Evolutionary conservation across 2,797 vertebrate genomes (phyloP).

Genomic region (Gallinago nigripennis): DNA sequence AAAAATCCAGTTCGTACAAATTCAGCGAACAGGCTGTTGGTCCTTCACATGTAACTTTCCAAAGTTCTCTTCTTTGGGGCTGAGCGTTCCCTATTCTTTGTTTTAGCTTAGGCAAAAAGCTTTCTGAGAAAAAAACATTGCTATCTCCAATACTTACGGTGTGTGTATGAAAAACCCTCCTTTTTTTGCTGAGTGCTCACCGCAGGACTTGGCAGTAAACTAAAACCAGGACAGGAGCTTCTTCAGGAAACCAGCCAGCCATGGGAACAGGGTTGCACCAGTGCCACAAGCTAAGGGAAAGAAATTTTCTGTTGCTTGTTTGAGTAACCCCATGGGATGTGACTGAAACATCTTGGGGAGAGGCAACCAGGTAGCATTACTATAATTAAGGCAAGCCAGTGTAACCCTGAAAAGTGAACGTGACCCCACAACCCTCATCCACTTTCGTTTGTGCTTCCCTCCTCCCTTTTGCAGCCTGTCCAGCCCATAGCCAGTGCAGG

Average conservation of each 20-base stretch:
- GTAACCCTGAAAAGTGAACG: neutral
- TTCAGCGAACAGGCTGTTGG: neutral
- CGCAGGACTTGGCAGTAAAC: neutral
- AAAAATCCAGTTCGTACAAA: accelerated
- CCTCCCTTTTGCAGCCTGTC: neutral
- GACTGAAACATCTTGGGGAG: neutral
- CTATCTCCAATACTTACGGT: neutral
- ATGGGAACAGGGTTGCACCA: neutral
- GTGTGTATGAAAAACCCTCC: accelerated
- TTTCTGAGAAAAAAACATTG: neutral
- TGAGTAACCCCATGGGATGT: neutral
- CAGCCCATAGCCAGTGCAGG: neutral
- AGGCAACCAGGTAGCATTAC: neutral
- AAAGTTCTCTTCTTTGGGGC: neutral
- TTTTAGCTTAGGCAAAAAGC: neutral
- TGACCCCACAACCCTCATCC: neutral
- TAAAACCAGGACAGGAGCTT: neutral
- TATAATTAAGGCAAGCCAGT: neutral
- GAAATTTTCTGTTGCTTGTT: neutral
- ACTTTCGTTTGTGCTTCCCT: neutral
- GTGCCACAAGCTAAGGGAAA: neutral
- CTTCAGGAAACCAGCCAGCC: neutral
- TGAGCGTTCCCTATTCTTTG: neutral
- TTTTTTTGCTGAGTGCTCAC: neutral
- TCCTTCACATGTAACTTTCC: neutral